Evolutionary conservation across 2,888 invertebrate species (phyloP).

Genomic region (Microplitis manilae): DNA sequence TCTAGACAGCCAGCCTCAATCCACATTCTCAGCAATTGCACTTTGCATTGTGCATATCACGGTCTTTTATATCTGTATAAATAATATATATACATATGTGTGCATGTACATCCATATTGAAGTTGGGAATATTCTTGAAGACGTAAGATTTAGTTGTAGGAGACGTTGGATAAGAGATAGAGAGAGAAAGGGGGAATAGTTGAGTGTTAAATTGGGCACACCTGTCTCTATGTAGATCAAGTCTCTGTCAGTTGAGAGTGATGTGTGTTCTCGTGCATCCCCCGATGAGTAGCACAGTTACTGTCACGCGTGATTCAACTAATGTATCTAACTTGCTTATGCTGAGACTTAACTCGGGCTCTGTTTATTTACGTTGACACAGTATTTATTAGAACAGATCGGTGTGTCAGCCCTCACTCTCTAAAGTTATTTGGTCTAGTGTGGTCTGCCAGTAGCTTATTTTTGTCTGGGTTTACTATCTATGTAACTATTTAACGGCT

Average conservation of each 20-base stretch:
- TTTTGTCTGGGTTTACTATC: slow-evolving; percentile 48
- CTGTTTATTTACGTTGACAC: slow-evolving; percentile 71
- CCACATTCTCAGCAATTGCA: slow-evolving; percentile 27
- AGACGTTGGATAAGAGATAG: slow-evolving; percentile 39
- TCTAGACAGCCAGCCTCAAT: slow-evolving; percentile 14
- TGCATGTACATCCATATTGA: background rate
- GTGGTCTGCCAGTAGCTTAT: slow-evolving; percentile 55
- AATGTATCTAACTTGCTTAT: slow-evolving; percentile 52
- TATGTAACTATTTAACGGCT: too few relatives aligned
- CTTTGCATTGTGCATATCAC: slow-evolving; percentile 24
- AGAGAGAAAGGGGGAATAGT: slow-evolving; percentile 36
- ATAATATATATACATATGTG: slow-evolving; percentile 15
- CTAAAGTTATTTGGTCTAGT: slow-evolving; percentile 57
- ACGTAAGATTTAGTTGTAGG: slow-evolving; percentile 20
- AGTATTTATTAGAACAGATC: slow-evolving; percentile 72
- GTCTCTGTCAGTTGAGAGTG: slow-evolving; percentile 64
- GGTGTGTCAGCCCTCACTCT: slow-evolving; percentile 56
- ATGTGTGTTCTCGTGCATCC: slow-evolving; percentile 51
- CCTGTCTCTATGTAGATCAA: slow-evolving; percentile 70
- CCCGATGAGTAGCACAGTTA: slow-evolving; percentile 24
- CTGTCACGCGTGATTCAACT: slow-evolving; percentile 24
- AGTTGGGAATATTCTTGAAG: background rate
- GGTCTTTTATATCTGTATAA: slow-evolving; percentile 8
- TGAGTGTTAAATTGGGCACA: slow-evolving; percentile 58
- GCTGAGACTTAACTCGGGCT: background rate